Evolutionary conservation across 2,888 invertebrate species (phyloP), one percentile per base, ranked within the genome.

Genomic region (Tetramorium bicarinatum): DNA sequence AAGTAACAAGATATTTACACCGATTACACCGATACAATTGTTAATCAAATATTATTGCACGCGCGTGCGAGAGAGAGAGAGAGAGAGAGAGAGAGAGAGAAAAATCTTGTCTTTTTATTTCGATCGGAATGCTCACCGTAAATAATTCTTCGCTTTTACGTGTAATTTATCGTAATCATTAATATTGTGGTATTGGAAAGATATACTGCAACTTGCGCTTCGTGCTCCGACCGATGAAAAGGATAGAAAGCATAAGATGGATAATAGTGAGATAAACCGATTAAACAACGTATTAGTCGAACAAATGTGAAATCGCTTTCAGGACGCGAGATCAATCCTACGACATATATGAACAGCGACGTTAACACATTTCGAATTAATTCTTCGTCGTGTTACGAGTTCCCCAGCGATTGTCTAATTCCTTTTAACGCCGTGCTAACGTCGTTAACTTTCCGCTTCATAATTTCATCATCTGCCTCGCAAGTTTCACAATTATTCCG

Each of bases 401-500:
- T 87, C 49, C 84, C 56, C 82, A 75, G 62, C 85, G 85, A 88
- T 82, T 87, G 87, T 88, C 85, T 88, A 88, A 88, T 85, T 88
- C 80, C 88, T 87, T 85, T 88, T 84, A 87, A 87, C 87, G 87
- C 87, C 74, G 59, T 77, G 85, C 83, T 88, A 88, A 88, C 64
- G 81, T 85, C 81, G 83, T 80, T 75, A 84, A 82, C 84, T 82
- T 86, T 72, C 69, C 84, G 84, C 87, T 67, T 76, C 76, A 80
- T 88, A 88, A 88, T 87, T 87, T 87, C 88, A 88, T 88, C 88
- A 88, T 85, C 89, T 85, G 85, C 85, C 82, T 83, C 69, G 87
- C 83, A 88, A 88, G 87, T 84, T 85, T 87, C 85, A 83, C 89
- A 87, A 88, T 88, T 88, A 88, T 88, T 84, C 88, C 85, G 86